Evolutionary conservation across 2,888 invertebrate species (phyloP).

Genomic region (Empis livida): DNA sequence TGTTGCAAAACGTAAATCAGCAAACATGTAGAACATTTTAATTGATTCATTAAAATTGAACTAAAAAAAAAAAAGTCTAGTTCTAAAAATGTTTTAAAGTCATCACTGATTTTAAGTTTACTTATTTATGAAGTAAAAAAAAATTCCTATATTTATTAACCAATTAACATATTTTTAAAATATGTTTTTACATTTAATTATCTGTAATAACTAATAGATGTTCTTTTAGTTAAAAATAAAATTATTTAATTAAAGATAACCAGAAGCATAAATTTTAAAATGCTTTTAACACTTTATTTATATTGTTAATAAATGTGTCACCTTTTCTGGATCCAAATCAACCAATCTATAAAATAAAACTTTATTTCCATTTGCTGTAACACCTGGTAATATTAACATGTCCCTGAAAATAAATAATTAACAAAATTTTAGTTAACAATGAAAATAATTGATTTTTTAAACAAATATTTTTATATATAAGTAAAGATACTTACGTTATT

Average conservation of each 20-base stretch:
- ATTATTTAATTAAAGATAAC: neutral
- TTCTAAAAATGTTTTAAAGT: no score
- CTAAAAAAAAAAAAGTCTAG: slow-evolving; percentile 21
- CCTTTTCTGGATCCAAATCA: slow-evolving; percentile 46
- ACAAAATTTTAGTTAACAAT: neutral
- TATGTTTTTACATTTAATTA: no score
- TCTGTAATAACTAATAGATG: neutral
- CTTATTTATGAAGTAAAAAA: no score
- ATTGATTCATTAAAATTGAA: slow-evolving; percentile 52
- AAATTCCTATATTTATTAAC: no score
- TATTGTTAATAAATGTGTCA: slow-evolving; percentile 10
- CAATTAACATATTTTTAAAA: no score
- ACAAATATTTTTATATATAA: neutral
- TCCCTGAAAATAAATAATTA: slow-evolving; percentile 41
- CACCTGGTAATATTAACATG: slow-evolving; percentile 51
- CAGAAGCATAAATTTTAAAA: no score
- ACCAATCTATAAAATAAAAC: slow-evolving; percentile 51
- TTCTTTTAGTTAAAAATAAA: neutral
- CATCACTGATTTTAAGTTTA: no score
- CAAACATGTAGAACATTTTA: slow-evolving; percentile 60
- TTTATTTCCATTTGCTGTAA: slow-evolving; percentile 53
- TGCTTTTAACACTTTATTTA: no score
- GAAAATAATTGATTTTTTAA: neutral
- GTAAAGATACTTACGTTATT: slow-evolving; percentile 25
- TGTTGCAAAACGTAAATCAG: slow-evolving; percentile 48